phyloP scores from a whole-genome alignment of 1,140 invertebrate species.

The Bombus fervidus region DNA sequence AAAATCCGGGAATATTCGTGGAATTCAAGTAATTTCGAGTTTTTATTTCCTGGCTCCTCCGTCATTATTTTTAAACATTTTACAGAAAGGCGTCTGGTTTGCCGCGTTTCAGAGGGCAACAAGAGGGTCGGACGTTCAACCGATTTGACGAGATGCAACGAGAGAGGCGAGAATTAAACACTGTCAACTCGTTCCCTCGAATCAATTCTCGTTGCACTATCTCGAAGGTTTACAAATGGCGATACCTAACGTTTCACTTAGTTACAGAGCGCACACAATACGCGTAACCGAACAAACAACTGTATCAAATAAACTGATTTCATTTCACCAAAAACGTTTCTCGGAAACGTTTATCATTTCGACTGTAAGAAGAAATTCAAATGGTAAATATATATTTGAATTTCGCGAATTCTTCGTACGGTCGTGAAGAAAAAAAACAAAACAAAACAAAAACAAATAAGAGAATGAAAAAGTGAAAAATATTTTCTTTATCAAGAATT shows the following conservation, averaged over 20 bases:
- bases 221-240: constrained; percentile 13
- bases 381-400: too few relatives aligned
- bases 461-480: background rate
- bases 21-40: background rate
- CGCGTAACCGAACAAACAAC: background rate
- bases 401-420: background rate
- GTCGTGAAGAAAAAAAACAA: background rate
- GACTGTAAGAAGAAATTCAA: background rate
- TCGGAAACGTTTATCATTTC: background rate
- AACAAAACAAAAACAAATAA: background rate
- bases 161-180: constrained; percentile 24
- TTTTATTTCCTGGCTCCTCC: background rate
- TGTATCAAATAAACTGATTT: background rate
- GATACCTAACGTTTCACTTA: constrained; percentile 33
- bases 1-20: background rate
- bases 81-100: background rate
- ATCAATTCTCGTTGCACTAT: constrained; percentile 23
- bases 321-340: background rate
- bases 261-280: background rate
- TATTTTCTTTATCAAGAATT: background rate
- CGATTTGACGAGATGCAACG: background rate
- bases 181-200: constrained; percentile 19
- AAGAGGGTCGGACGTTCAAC: constrained; percentile 23
- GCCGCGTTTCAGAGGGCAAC: constrained; percentile 1
- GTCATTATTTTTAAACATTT: background rate